Evolutionary conservation across 2,797 vertebrate species (phyloP), one percentile per base, ranked within the genome.

Genomic region (Masticophis lateralis): DNA sequence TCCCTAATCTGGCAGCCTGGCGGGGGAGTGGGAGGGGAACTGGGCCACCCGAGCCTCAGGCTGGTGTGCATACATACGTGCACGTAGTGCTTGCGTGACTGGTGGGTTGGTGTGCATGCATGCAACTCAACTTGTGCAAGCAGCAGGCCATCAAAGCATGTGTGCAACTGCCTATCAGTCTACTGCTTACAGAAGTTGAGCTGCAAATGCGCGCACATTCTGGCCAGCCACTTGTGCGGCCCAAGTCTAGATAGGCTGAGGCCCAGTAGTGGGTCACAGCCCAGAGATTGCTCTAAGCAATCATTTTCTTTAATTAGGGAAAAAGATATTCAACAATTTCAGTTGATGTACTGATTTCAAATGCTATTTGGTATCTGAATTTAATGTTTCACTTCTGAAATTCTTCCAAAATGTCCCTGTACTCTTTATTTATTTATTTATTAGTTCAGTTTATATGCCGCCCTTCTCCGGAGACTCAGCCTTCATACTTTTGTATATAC

Each of bases 281-380:
- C 66, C 66, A 69, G n/a, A 32, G 13, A 14, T 32, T 69, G 28
- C 63, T 69, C 5, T 69, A 69, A 69, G 14, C 66, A 14, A 88
- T 1, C 91, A 14, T 87, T 91, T 28, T 51, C 37, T 91, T 90
- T 93, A 79, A 4, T 32, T 94, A 90, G 63, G 53, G 57, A 92
- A 59, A 90, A 28, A 88, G 27, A 16, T 9, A 83, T 91, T 20
- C 8, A 56, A 1, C 32, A 56, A 27, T 89, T 79, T 92, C 8
- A 28, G 43, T 79, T 43, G 56, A 14, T 0, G 16, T 43, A 60
- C n/a, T 16, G 20, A 3, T 13, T 12, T 90, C 25, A 86, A 12
- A 87, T 90, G 86, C 51, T 66, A 4, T 87, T 56, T 43, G n/a
- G n/a, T 22, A 2, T 90, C 4, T 2, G 22, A 57, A 57, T 87